A percentile compares a stretch with the other conserved stretches of the same genome.
These are phyloP conservation scores for Brachyalestes nurse DNA, from an alignment of 2,797 vertebrate species.

Conservation along the genomic window DNA sequence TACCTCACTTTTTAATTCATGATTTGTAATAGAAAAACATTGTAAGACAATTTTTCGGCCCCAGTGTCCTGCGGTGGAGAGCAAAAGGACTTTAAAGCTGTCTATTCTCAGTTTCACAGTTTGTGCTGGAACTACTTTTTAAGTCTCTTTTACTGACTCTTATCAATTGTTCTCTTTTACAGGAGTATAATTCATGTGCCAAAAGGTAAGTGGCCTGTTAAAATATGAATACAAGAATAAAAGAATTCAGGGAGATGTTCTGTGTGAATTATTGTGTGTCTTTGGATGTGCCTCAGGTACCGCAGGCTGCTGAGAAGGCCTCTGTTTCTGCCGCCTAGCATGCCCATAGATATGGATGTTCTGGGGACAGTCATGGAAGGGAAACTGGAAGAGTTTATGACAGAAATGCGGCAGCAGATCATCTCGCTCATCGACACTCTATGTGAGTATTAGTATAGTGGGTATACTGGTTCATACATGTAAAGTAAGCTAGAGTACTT, in stretches of 20 bases:
- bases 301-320: slow-evolving; percentile 67
- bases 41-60: too few species aligned
- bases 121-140: too few species aligned
- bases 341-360: slow-evolving; percentile 67
- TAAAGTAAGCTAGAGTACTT: too few species aligned
- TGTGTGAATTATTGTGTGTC: not conserved
- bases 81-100: too few species aligned
- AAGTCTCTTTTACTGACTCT: not conserved
- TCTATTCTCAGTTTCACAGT: too few species aligned
- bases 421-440: slow-evolving; percentile 59
- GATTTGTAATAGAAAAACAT: too few species aligned
- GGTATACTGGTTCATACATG: too few species aligned
- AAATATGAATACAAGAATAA: too few species aligned
- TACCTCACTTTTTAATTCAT: too few species aligned
- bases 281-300: slow-evolving; percentile 61
- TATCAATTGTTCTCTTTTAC: slow-evolving; percentile 16
- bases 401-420: slow-evolving; percentile 56
- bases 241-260: not conserved
- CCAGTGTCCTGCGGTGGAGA: too few species aligned
- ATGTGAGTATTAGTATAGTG: slow-evolving; percentile 63
- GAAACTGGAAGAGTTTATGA: slow-evolving; percentile 70
- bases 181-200: slow-evolving; percentile 73
- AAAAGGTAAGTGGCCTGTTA: slow-evolving; percentile 71
- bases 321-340: slow-evolving; percentile 72
- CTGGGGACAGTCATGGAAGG: slow-evolving; percentile 69